Conservation (phyloP, 37 sponge, comb jelly and placozoan species). For the Agelas oroides region DNA sequence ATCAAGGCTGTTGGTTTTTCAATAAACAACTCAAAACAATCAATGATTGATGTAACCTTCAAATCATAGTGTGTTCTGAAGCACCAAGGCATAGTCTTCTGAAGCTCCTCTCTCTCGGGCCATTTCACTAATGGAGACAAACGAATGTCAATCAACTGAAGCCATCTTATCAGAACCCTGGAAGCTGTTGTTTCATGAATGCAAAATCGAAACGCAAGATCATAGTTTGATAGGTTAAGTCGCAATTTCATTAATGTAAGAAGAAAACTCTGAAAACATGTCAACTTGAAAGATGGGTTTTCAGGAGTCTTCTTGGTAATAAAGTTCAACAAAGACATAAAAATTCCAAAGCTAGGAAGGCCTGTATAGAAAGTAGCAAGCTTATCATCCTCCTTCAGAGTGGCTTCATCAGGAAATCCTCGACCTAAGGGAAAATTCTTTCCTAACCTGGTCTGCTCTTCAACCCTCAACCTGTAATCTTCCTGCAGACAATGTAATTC, state of each 20-base stretch:
- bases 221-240: constrained; percentile 20
- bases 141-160: constrained; percentile 23
- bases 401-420: not conserved
- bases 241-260: constrained; percentile 56
- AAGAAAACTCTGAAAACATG: constrained; percentile 67
- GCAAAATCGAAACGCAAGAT: constrained; percentile 65
- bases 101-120: constrained; percentile 66
- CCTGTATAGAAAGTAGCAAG: constrained; percentile 46
- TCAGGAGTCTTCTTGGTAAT: not conserved
- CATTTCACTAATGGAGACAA: constrained; percentile 57
- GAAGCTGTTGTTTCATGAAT: constrained; percentile 49
- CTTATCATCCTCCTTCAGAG: constrained; percentile 11
- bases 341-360: constrained; percentile 19
- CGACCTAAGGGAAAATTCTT: not conserved
- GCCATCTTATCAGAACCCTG: constrained; percentile 40
- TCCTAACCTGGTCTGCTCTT: not conserved
- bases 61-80: constrained; percentile 45
- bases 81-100: constrained; percentile 64
- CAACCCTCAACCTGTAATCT: not conserved
- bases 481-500: not conserved
- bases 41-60: constrained; percentile 64
- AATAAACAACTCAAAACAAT: constrained; percentile 81
- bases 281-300: no score
- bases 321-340: constrained; percentile 9
- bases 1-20: constrained; percentile 60